Base-by-base conservation (phyloP, 2,888 invertebrate genomes). In the Sphecodes monilicornis region DNA sequence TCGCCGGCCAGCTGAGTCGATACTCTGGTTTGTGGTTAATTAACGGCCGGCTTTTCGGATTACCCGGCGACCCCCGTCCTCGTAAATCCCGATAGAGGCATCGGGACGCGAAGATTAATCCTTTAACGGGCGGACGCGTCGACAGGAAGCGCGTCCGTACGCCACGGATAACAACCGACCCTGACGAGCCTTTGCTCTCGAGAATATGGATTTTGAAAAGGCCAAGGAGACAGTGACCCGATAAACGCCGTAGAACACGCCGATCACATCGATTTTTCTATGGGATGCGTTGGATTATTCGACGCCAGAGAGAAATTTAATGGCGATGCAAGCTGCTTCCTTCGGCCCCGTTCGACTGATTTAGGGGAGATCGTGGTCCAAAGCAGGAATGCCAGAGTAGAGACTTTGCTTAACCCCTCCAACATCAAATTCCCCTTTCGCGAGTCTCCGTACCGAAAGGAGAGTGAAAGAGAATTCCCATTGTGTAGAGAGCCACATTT, bases 11-110 rank as follows among this genome's bases (percentile, higher is more conserved):
- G 60, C 72, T 29, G 64, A 39, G 66, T 60, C 70, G 68, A 83
- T 72, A 71, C 72, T 68, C 76, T n/a, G 69, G 75, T 32, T 36
- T 41, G 69, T 54, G 68, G 75, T 84, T 85, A 85, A 85, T 85
- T 79, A 85, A 72, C 72, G 60, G 41, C 26, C 26, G 50, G 72
- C 43, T 80, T 80, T 78, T 73, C 68, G 43, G 39, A 39, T 22
- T 57, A 75, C 75, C 68, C 41, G 60, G 18, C 18, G 26, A 11
- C 60, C 36, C 13, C 11, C 41, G 46, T 36, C 16, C 41, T 36
- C 74, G 81, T 80, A 70, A 54, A 71, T 71, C 70, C 74, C 22
- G 43, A 71, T 8, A 32, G 75, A 64, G 75, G 66, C 36, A 36
- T 66, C 32, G 46, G 57, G 57, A 80, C 26, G 54, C 74, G 43